These are phyloP conservation scores for Crotalus adamanteus DNA, from an alignment of 2,797 vertebrate species.

Conservation along the genomic window DNA sequence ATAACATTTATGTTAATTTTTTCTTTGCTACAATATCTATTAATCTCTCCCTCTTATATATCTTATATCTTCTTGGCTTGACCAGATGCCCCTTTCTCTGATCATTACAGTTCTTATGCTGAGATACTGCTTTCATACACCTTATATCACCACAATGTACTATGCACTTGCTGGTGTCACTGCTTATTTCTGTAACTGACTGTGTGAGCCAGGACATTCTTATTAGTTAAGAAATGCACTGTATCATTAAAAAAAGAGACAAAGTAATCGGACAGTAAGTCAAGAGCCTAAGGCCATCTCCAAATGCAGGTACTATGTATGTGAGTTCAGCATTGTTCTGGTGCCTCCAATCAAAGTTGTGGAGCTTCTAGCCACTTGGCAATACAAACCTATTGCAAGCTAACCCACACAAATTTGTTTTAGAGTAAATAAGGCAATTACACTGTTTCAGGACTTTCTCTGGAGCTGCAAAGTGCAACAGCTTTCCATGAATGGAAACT, in stretches of 20 bases:
- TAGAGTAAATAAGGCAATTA: neutral
- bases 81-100: neutral
- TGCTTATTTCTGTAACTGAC: neutral
- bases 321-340: neutral
- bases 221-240: neutral
- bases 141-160: neutral
- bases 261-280: neutral
- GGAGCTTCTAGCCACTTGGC: neutral
- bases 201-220: neutral
- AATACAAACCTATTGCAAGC: neutral
- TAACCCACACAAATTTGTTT: neutral
- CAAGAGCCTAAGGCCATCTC: neutral
- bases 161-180: neutral
- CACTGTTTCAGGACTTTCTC: neutral
- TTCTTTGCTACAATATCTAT: neutral
- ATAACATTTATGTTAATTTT: neutral
- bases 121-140: neutral
- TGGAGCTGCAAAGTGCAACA: neutral
- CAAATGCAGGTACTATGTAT: neutral
- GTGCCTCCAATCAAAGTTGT: neutral
- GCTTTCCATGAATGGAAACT: neutral
- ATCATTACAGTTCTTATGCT: neutral
- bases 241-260: neutral
- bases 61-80: neutral
- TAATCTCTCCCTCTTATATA: neutral